Evolutionary conservation across 2,888 invertebrate species (phyloP), one percentile per base, ranked within the genome.

Genomic region (Gastracanthus pulcherrimus): DNA sequence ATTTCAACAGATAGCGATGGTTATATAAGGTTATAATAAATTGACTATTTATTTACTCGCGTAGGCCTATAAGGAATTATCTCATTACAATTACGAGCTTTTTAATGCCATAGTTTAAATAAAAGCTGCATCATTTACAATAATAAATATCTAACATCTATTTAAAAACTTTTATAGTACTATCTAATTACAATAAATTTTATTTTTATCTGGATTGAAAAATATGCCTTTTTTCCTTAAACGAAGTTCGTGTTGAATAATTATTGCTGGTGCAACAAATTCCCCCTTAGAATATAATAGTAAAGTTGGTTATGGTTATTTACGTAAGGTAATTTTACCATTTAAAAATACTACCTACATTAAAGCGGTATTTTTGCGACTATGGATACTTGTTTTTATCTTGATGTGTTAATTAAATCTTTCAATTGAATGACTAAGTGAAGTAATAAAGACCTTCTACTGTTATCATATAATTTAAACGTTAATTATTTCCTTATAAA

Each of bases 31-130:
- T 69, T 67, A 38, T 48, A 62, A n/a, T 76, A 76, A 76, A 76
- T 81, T 48, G 58, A 66, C 71, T 76, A 72, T 71, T 60, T 71
- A n/a, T 36, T 70, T 75, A 76, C 36, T 80, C 74, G 41, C 41
- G 70, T 80, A 80, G 66, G 67, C 76, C 66, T 81, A 81, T 58
- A 66, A 81, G 48, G 60, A 76, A 72, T 58, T 41, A 66, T 80
- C 13, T 66, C 19, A 48, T 36, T 70, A 75, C 13, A 7, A 11
- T 64, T 64, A 71, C 34, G 48, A 74, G 31, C 31, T 11, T 48
- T 74, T 69, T 6, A 55, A 64, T 76, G 58, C 4, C 41, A 51
- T 29, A 60, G 31, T 23, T 66, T 38, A 80, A 80, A 64, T 70
- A 55, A 70, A 75, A 80, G 60, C 72, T 38, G 23, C 51, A 69